Evolutionary conservation across 2,797 vertebrate genomes (phyloP).

Genomic region (Ciconia nigra): DNA sequence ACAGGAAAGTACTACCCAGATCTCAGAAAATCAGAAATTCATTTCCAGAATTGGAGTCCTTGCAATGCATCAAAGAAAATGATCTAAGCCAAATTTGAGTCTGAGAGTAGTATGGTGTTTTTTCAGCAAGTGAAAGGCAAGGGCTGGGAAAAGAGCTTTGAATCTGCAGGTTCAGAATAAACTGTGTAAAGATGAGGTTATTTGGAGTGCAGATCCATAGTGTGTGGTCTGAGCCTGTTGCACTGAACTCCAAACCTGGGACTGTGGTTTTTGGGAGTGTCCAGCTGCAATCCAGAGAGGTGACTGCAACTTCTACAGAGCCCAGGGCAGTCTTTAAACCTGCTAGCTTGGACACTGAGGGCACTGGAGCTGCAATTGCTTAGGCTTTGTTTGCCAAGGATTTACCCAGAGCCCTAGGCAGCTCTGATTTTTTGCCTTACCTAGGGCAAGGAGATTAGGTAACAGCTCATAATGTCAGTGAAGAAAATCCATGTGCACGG

Average conservation of each 20-base stretch:
- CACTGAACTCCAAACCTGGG: not conserved
- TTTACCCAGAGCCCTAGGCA: not conserved
- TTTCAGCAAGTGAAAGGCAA: not conserved
- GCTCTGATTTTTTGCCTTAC: not conserved
- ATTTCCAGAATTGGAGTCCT: not conserved
- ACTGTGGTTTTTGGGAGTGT: not conserved
- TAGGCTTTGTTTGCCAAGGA: not conserved
- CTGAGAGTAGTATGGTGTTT: not conserved
- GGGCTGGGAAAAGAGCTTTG: not conserved
- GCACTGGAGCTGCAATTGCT: not conserved
- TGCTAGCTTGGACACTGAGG: not conserved
- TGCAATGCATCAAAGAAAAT: not conserved
- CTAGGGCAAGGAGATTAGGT: not conserved
- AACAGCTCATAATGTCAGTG: not conserved
- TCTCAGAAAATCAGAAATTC: not conserved
- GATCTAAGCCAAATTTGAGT: not conserved
- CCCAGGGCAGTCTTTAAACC: not conserved
- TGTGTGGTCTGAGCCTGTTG: constrained; percentile 12
- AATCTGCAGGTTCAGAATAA: not conserved
- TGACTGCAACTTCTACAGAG: not conserved
- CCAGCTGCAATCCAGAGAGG: constrained; percentile 6
- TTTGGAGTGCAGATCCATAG: not conserved
- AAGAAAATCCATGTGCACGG: not conserved
- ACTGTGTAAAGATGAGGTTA: not conserved
- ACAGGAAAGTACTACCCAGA: not conserved